Evolutionary conservation across 2,888 invertebrate species (phyloP), one percentile per base, ranked within the genome.

Genomic region (Pandemis heparana): DNA sequence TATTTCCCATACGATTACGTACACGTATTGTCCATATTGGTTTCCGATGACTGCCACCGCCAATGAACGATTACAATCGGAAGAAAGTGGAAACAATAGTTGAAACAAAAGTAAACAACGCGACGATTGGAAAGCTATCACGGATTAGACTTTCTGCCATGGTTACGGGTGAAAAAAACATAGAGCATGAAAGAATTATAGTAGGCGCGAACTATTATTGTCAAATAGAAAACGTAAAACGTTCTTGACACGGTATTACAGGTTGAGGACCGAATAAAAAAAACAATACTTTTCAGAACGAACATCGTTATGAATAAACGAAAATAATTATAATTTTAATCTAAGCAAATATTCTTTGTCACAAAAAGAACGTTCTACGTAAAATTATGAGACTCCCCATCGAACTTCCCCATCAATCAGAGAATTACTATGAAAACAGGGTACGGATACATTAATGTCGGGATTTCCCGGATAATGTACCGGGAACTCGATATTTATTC

Each of bases 381-480:
- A 77, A 71, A 66, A 65, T 73, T 5, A 43, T 46, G 23, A 32
- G 23, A 32, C 1, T 1, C 23, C 23, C 23, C 46, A 12, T 46
- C 5, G 5, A 62, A 16, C 18, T 64, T 32, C n/a, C 63, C 14
- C 4, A 7, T 18, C 14, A 64, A 32, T 6, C 46, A 41, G 2
- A 18, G 46, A 14, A 14, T 32, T 64, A 12, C 46, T 48, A 32
- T 18, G 23, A 32, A 64, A 32, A 64, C 46, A 32, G 64, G 32
- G 64, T n/a, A 68, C 46, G 64, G 70, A 69, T 60, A 38, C 48
- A 56, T 67, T 62, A 76, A 79, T 78, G 78, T 77, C 75, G 69
- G 83, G 83, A 75, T 78, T 82, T 84, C 77, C 85, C 84, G 56
- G 76, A 77, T 66, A 74, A 76, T 71, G 46, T 70, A 74, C 38